A percentile compares a stretch with the other conserved stretches of the same genome.
These are phyloP conservation scores for Hemichromis elongatus DNA, from an alignment of 2,113 vertebrate species.

Conservation along the genomic window DNA sequence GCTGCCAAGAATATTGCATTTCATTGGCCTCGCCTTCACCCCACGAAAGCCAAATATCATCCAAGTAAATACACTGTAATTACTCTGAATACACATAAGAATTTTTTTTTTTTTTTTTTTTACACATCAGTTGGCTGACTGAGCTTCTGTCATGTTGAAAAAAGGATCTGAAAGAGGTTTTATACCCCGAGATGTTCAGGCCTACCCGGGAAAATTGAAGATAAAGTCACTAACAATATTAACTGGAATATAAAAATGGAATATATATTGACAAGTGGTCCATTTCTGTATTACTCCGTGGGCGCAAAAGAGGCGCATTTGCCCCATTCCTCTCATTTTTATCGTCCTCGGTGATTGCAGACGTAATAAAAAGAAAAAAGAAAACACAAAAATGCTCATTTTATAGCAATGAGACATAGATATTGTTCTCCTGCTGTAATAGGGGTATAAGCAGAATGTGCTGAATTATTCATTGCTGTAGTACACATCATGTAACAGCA, in stretches of 20 bases:
- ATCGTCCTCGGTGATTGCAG: constrained; percentile 8
- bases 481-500: constrained; percentile 35
- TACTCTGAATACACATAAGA: background rate
- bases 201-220: background rate
- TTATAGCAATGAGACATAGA: background rate
- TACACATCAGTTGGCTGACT: background rate
- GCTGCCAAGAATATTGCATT: background rate
- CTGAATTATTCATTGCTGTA: constrained; percentile 35
- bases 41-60: background rate
- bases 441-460: constrained; percentile 10
- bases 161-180: background rate
- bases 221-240: background rate
- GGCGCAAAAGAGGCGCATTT: background rate
- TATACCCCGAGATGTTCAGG: background rate
- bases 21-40: constrained; percentile 7
- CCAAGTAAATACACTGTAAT: background rate
- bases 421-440: background rate
- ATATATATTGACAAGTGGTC: background rate
- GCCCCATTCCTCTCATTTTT: background rate
- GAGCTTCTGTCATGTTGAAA: background rate
- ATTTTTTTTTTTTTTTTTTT: background rate
- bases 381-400: constrained; percentile 27
- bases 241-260: background rate
- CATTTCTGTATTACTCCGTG: background rate
- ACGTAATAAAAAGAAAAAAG: background rate